Base-by-base conservation (phyloP, 2,888 invertebrate genomes). In the Limnephilus auricula region DNA sequence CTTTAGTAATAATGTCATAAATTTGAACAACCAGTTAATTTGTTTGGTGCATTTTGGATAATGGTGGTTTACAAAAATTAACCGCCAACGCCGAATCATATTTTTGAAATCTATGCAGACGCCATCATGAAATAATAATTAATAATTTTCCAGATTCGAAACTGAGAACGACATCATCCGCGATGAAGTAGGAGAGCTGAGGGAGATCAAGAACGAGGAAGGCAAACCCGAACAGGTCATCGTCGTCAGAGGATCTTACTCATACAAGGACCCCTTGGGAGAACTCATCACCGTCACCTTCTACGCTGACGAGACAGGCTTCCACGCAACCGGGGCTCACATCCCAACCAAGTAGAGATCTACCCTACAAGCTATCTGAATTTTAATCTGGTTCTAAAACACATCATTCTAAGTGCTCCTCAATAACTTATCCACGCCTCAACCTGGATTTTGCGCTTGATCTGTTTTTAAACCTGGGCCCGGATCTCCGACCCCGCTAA, bases 251-350 rank as follows among this genome's bases (percentile, higher is more conserved):
- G 97, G 97, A n/a, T 94, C 95, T 2, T 97, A 95, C 95, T 94
- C 95, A 0, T 97, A 97, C 95, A 94, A 95, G 4, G 95, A 96
- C 91, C 94, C 95, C 0, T 96, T 97, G 2, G 97, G 97, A 92
- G 95, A 95, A 18, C 94, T 94, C 4, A 96, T 96, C 93, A 94
- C 94, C 45, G 93, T 97, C 93, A 95, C 94, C 89, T 97, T 97
- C 95, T 94, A 94, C 92, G 97, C 97, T 87, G 97, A 97, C 93
- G 97, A 97, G 94, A 96, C 94, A 93, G 97, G 97, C 92, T 97
- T 95, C 96, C 96, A 96, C 93, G 96, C 97, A 2, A 95, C 96
- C 86, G 97, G 97, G 84, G 95, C 95, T 0, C 96, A 97, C 94
- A 94, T 97, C 94, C 97, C 97, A 89, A 96, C 96, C 86, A 65